Percentiles rank a stretch among this genome's conserved stretches.
Conservation (phyloP, 2,797 vertebrate genomes). For the Gymnopithys bicolor region DNA sequence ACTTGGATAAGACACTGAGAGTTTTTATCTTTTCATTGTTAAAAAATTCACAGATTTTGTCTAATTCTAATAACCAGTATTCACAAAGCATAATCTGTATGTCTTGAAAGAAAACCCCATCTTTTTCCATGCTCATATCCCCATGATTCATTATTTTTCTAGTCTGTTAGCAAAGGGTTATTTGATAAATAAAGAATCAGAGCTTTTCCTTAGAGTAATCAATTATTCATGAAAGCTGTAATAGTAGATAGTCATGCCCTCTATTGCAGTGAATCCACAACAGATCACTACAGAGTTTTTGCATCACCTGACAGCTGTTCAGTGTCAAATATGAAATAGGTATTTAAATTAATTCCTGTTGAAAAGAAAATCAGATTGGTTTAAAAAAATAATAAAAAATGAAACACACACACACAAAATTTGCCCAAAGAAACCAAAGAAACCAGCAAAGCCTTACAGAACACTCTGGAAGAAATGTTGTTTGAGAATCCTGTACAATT, state of each 20-base stretch:
- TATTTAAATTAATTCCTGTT: background rate
- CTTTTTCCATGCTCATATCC: background rate
- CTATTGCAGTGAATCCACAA: slow-evolving; percentile 2
- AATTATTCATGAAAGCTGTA: slow-evolving; percentile 33
- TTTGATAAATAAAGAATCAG: slow-evolving; percentile 26
- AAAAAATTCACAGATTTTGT: background rate
- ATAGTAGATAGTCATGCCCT: background rate
- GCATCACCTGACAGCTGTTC: slow-evolving; percentile 19
- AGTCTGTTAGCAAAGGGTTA: background rate
- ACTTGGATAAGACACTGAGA: background rate
- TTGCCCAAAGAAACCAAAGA: background rate
- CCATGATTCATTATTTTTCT: background rate
- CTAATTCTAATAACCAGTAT: background rate
- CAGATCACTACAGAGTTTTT: background rate
- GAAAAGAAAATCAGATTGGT: background rate
- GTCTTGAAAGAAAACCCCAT: background rate
- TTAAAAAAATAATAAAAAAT: background rate
- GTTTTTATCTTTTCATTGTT: background rate
- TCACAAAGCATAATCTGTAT: background rate
- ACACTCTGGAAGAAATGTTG: background rate
- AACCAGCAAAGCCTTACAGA: background rate
- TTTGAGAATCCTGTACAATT: background rate
- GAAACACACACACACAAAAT: no score
- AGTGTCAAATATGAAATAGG: background rate
- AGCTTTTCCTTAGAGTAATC: slow-evolving; percentile 29